Conservation (phyloP, 2,113 vertebrate genomes). For the Antechinus flavipes region DNA sequence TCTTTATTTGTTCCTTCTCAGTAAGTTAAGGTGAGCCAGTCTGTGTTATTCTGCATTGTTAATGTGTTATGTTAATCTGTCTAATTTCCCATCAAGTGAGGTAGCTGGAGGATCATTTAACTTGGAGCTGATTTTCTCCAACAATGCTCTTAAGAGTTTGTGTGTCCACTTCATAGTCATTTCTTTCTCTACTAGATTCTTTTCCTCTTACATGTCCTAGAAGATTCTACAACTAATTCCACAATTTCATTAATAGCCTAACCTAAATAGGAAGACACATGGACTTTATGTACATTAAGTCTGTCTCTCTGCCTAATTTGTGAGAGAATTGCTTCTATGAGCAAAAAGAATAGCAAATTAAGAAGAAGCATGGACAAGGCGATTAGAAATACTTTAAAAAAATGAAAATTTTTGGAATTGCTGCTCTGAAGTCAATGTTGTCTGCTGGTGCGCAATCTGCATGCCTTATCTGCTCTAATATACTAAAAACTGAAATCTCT, state of each 20-base stretch:
- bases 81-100: slow-evolving; percentile 47
- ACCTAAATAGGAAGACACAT: neutral
- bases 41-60: slow-evolving; percentile 14
- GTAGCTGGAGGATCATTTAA: slow-evolving; percentile 42
- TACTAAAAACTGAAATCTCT: neutral
- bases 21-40: neutral
- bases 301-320: neutral
- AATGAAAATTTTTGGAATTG: slow-evolving; percentile 14
- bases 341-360: slow-evolving; percentile 14
- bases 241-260: slow-evolving; percentile 23
- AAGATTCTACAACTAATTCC: neutral
- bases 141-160: slow-evolving; percentile 23
- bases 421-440: slow-evolving; percentile 17
- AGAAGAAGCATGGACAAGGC: slow-evolving; percentile 24
- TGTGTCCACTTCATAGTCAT: slow-evolving; percentile 24
- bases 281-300: neutral
- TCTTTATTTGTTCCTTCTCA: neutral
- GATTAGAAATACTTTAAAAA: slow-evolving; percentile 42
- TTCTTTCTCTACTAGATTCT: slow-evolving; percentile 38
- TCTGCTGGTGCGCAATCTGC: neutral
- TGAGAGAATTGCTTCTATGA: slow-evolving; percentile 3
- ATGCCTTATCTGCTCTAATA: neutral
- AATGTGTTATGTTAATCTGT: neutral
- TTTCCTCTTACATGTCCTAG: slow-evolving; percentile 11
- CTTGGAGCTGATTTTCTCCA: slow-evolving; percentile 46